Conservation (phyloP, 2,888 invertebrate species). For the Gryllus longicercus region DNA sequence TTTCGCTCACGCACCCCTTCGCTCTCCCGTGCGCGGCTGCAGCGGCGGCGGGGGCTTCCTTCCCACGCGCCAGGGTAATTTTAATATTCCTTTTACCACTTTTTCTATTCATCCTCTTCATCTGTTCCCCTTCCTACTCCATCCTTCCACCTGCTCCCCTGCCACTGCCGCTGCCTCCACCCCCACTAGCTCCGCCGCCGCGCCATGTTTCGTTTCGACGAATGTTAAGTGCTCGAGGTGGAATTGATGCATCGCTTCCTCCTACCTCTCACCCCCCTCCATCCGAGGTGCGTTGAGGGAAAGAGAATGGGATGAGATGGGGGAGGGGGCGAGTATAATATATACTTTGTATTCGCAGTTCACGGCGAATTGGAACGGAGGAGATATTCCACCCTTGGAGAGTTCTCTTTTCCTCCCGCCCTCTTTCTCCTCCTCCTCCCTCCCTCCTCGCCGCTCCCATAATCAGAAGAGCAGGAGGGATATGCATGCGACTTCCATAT, state of each 20-base stretch:
- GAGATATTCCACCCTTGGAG: not conserved
- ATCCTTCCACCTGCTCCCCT: no score
- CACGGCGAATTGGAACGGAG: constrained; percentile 10
- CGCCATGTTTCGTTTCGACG: not conserved
- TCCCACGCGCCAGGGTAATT: not conserved
- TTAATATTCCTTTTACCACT: not conserved
- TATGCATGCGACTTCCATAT: constrained; percentile 17
- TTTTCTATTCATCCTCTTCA: not conserved
- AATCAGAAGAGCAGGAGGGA: not conserved
- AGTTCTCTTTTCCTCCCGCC: not conserved
- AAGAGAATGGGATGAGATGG: not conserved
- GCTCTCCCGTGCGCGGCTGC: no score
- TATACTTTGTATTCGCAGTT: constrained; percentile 8
- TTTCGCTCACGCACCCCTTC: no score
- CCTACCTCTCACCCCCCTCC: not conserved
- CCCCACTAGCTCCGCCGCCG: not conserved
- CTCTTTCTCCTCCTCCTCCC: not conserved
- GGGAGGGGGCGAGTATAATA: not conserved
- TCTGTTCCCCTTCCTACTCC: not conserved
- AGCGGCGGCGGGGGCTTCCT: no score
- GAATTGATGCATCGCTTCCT: not conserved
- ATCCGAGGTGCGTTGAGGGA: not conserved
- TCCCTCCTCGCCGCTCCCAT: not conserved
- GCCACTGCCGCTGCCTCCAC: no score
- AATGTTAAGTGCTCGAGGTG: not conserved